Evolutionary conservation across 2,888 invertebrate species (phyloP), one percentile per base, ranked within the genome.

Genomic region (Cyclophora albipunctata): DNA sequence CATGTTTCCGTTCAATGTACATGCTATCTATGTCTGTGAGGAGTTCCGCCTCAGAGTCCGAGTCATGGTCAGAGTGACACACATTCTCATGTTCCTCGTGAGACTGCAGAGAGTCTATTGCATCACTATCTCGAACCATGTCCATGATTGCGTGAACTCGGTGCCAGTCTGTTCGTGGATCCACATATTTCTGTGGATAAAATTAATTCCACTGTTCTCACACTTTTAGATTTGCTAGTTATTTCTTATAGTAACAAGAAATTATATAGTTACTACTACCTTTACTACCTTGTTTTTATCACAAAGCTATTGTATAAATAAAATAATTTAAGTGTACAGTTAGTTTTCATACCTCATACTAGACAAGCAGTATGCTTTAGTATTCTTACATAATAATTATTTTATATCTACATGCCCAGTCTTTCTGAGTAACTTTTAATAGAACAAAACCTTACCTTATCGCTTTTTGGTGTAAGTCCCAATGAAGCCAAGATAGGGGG

Each of bases 391-490:
- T 37, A 37, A 4, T 37, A 37, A 5, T 37, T 37, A 5, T 5
- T 37, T 37, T 37, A 37, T 37, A 37, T 2, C 4, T 37, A 37
- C 4, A 37, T 20, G 20, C 20, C 2, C 2, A 37, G 20, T 20
- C 20, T 20, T 20, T 20, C 2, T 20, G 20, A 20, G 20, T 20
- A 20, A 20, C 20, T 5, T 5, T 37, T 5, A 5, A 37, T 37
- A 70, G 34, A 43, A 34, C 34, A 34, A 6, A 43, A 5, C 33
- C 73, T 72, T 84, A 89, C 89, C 89, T 89, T 89, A 80, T 89
- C 89, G 82, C 87, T 89, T 67, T 85, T 78, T 48, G 89, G 89
- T 64, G 89, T 89, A 62, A 89, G 85, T 48, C 89, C 89, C 74
- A 89, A 58, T 42, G 89, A 89, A 57, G 89, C 85, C 80, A 89